These are phyloP conservation scores for Coccyzus lansbergi DNA, from an alignment of 2,797 vertebrate species.

Conservation along the genomic window DNA sequence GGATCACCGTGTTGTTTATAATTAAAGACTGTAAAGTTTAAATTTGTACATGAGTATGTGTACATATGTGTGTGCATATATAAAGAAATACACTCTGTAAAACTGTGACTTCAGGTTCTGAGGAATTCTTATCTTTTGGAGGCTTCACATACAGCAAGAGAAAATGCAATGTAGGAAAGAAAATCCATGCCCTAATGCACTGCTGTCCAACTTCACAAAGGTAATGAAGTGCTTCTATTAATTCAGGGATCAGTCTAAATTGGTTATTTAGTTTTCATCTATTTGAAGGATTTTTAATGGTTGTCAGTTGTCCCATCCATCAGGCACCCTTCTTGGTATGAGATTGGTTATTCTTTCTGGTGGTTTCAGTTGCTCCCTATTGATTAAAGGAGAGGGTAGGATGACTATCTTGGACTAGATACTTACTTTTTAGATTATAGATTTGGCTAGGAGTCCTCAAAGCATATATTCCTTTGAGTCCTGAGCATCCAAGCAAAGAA, in stretches of 20 bases:
- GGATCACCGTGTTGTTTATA: neutral
- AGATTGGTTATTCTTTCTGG: neutral
- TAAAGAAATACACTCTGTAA: neutral
- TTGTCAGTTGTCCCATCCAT: neutral
- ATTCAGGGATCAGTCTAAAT: neutral
- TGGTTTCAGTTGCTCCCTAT: neutral
- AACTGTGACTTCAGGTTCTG: neutral
- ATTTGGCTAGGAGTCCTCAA: neutral
- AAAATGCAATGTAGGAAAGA: neutral
- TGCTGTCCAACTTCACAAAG: neutral
- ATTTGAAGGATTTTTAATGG: neutral
- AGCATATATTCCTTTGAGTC: neutral
- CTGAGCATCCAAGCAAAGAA: neutral
- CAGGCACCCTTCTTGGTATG: neutral
- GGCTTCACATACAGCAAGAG: neutral
- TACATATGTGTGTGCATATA: neutral
- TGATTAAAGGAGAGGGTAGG: neutral
- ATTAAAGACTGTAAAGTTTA: neutral
- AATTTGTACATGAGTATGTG: neutral
- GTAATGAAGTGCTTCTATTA: rapidly evolving
- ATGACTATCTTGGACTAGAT: neutral
- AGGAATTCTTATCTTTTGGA: neutral
- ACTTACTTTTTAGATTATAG: neutral
- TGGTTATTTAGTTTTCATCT: neutral
- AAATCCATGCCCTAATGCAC: neutral